These are phyloP conservation scores for Prionace glauca DNA, from an alignment of 2,797 vertebrate species.

Conservation along the genomic window DNA sequence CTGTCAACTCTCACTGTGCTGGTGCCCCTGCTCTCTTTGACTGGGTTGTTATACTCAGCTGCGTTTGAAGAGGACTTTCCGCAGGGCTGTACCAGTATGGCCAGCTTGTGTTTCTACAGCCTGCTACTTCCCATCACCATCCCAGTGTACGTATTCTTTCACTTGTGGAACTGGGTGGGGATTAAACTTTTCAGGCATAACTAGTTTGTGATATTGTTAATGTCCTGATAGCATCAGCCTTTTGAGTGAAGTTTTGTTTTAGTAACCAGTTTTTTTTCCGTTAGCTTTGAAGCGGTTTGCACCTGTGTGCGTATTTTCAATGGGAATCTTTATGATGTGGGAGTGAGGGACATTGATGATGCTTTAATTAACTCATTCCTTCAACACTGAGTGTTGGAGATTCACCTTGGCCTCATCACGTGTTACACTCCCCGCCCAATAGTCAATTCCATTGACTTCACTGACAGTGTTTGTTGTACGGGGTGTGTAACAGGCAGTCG, in stretches of 20 bases:
- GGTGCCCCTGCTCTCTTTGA: constrained; percentile 73
- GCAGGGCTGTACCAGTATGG: constrained; percentile 75
- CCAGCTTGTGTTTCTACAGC: constrained; percentile 85
- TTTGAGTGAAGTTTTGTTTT: not conserved
- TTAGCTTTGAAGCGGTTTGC: not conserved
- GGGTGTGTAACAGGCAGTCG: not conserved
- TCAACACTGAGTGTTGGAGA: too few relatives aligned
- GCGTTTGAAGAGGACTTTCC: constrained; percentile 80
- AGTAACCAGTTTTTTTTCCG: not conserved
- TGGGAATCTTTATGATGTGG: not conserved
- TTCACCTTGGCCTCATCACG: not conserved
- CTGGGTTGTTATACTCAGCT: constrained; percentile 78
- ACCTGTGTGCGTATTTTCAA: not conserved
- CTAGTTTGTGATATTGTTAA: constrained; percentile 48
- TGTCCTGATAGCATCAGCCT: not conserved
- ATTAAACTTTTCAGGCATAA: constrained; percentile 90
- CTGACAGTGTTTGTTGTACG: not conserved
- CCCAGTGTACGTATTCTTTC: constrained; percentile 88
- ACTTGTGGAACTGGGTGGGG: constrained; percentile 89
- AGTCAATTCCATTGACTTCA: not conserved
- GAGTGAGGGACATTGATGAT: not conserved
- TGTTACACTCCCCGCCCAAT: not conserved
- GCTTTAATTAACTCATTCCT: not conserved
- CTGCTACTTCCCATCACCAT: constrained; percentile 79
- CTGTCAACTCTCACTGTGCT: constrained; percentile 77